A percentile compares a stretch with the other conserved stretches of the same genome.
Conservation (phyloP, 2,888 invertebrate genomes). For the Perdita meconis region DNA sequence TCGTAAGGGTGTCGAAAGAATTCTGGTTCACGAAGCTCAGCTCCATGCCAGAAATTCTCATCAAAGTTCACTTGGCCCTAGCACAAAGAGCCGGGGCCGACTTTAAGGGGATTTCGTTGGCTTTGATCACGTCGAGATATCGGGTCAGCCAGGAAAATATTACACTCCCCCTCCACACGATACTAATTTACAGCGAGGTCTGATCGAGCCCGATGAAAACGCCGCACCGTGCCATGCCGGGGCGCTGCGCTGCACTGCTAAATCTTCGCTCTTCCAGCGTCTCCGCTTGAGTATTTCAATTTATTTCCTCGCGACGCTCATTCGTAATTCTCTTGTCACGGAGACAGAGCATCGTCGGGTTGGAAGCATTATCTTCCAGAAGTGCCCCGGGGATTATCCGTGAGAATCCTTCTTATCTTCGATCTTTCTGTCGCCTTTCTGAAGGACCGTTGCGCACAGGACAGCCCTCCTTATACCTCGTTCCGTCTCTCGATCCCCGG, state of each 20-base stretch:
- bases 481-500: constrained; percentile 7
- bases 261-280: background rate
- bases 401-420: constrained; percentile 60
- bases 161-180: background rate
- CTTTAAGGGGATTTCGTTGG: constrained; percentile 44
- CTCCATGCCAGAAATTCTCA: constrained; percentile 33
- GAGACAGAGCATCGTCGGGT: constrained; percentile 12
- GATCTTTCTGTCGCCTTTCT: constrained; percentile 53
- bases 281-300: constrained; percentile 40
- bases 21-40: background rate
- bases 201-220: constrained; percentile 44
- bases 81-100: constrained; percentile 17
- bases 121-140: constrained; percentile 46
- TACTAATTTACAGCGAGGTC: constrained; percentile 36
- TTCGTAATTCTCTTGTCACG: constrained; percentile 31
- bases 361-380: constrained; percentile 53
- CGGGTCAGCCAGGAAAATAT: constrained; percentile 23
- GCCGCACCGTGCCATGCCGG: too few species aligned
- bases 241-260: background rate
- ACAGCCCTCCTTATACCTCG: too few species aligned
- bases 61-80: constrained; percentile 40
- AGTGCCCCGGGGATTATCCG: constrained; percentile 53
- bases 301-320: constrained; percentile 24
- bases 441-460: constrained; percentile 3
- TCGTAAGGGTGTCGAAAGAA: constrained; percentile 3